phyloP scores from a whole-genome alignment of 2,797 vertebrate species.

The Rhodeus uyekii region DNA sequence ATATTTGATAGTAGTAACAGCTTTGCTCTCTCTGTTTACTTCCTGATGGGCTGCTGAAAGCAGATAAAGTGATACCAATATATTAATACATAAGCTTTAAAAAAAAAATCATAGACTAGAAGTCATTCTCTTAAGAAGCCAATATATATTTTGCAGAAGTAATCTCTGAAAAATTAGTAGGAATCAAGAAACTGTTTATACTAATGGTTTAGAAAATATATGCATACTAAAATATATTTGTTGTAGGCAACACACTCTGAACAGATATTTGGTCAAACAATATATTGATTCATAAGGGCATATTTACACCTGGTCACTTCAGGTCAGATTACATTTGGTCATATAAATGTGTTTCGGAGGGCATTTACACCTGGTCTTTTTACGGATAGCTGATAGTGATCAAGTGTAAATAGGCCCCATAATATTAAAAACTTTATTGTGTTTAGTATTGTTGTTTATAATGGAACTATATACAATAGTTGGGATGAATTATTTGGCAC shows the following conservation, averaged over 20 bases:
- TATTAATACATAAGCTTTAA: not conserved
- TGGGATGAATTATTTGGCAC: not conserved
- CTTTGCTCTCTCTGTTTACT: slow-evolving; percentile 73
- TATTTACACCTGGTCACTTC: not conserved
- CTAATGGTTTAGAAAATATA: not conserved
- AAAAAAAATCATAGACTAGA: not conserved
- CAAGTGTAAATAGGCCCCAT: not conserved
- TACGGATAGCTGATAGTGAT: not conserved
- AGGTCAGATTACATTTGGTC: not conserved
- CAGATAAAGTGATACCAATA: not conserved
- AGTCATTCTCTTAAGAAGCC: not conserved
- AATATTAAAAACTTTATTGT: not conserved
- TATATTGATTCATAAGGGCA: not conserved
- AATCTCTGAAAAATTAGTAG: not conserved
- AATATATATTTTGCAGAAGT: not conserved
- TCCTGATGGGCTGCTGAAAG: slow-evolving; percentile 60
- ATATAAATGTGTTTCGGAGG: not conserved
- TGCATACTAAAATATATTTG: not conserved
- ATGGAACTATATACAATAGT: not conserved
- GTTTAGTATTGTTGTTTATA: not conserved
- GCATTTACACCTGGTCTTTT: not conserved
- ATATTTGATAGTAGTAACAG: slow-evolving; percentile 81
- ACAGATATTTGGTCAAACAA: not conserved
- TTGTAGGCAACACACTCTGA: not conserved
- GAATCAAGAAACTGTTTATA: not conserved